Percentiles rank a stretch among this genome's conserved stretches.
phyloP scores from a whole-genome alignment of 2,797 vertebrate genomes.

The Sebastes kiyomatsui region DNA sequence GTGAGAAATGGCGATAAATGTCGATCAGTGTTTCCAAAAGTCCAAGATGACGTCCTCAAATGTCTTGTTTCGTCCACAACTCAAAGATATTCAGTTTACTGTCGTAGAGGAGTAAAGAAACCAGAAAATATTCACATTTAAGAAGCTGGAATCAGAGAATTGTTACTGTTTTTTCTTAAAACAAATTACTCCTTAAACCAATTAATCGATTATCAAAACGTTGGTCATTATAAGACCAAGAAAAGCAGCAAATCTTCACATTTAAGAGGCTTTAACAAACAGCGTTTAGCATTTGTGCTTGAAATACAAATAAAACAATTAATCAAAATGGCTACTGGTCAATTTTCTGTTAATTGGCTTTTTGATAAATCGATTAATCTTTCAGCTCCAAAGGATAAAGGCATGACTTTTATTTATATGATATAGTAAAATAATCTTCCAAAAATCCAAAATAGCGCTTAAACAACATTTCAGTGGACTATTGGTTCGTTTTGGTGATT shows the following conservation, averaged over 20 bases:
- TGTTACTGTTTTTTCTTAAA: no score
- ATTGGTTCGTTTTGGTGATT: background rate
- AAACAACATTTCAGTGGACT: background rate
- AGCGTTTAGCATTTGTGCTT: background rate
- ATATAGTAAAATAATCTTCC: background rate
- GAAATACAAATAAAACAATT: background rate
- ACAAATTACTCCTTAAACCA: no score
- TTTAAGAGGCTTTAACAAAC: background rate
- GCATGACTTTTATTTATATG: background rate
- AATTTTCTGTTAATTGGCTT: background rate
- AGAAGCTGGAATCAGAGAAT: no score
- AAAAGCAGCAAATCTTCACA: background rate
- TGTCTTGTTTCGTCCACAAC: no score
- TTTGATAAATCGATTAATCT: background rate
- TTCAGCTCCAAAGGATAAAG: background rate
- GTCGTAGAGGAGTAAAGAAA: no score
- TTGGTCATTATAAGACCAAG: background rate
- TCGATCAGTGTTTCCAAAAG: no score
- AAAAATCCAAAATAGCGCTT: background rate
- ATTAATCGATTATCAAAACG: no score
- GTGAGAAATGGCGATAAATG: no score
- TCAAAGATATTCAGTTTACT: no score
- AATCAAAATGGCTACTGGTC: background rate
- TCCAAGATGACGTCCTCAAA: no score
- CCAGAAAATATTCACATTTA: no score